These are phyloP conservation scores for Pheosia gnoma DNA, from an alignment of 2,888 invertebrate species.

Conservation along the genomic window DNA sequence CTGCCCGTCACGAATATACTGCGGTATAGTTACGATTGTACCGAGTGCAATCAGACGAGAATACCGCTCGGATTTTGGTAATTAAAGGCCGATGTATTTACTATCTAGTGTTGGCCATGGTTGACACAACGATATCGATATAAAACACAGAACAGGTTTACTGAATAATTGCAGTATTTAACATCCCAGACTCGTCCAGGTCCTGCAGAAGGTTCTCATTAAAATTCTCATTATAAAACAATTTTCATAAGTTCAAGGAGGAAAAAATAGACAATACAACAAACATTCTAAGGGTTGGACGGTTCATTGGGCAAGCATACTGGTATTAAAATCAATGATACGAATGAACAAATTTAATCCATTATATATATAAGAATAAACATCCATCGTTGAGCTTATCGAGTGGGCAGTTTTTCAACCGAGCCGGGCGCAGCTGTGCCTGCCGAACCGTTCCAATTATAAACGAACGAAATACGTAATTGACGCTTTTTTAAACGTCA, in stretches of 20 bases:
- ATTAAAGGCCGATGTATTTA: slow-evolving; percentile 11
- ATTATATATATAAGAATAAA: slow-evolving; percentile 24
- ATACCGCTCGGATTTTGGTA: slow-evolving; percentile 7
- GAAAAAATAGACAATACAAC: no score
- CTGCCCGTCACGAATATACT: no score
- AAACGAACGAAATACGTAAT: slow-evolving; percentile 24
- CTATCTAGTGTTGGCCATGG: not conserved
- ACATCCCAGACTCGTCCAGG: no score
- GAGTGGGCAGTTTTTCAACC: slow-evolving; percentile 26
- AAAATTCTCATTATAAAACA: no score
- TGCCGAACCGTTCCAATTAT: slow-evolving; percentile 31
- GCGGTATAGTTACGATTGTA: not conserved
- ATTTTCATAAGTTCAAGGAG: no score
- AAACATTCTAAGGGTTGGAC: not conserved
- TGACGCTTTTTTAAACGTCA: slow-evolving; percentile 29
- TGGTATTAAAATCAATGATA: slow-evolving; percentile 13
- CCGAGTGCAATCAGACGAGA: not conserved
- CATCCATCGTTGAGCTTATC: slow-evolving; percentile 14
- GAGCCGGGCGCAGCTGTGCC: slow-evolving; percentile 27
- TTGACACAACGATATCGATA: not conserved
- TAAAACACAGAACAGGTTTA: not conserved
- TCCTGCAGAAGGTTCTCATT: no score
- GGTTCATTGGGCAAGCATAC: not conserved
- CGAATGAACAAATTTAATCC: slow-evolving; percentile 19
- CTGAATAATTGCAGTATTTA: no score